A percentile compares a stretch with the other conserved stretches of the same genome.
phyloP scores from a whole-genome alignment of 2,113 vertebrate species.

The Ranitomeya variabilis region DNA sequence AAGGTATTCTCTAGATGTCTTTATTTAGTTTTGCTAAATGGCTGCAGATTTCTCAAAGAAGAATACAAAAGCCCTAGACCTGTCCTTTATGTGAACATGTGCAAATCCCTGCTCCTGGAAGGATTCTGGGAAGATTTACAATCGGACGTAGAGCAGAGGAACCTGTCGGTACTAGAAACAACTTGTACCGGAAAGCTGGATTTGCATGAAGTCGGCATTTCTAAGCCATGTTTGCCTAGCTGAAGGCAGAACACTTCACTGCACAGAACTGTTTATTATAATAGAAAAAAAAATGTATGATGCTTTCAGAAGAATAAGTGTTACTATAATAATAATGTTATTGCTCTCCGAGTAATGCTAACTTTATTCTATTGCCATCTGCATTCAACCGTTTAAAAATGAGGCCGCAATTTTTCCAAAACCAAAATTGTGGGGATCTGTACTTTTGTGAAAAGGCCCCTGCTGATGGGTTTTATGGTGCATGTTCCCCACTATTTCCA shows the following conservation, averaged over 20 bases:
- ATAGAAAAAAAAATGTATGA: too few relatives aligned
- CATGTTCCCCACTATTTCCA: too few relatives aligned
- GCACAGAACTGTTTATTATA: not conserved
- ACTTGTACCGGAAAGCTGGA: slow-evolving; percentile 13
- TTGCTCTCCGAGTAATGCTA: not conserved
- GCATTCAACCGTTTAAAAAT: too few relatives aligned
- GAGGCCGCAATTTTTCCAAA: not conserved
- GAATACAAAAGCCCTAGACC: not conserved
- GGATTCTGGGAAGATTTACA: slow-evolving; percentile 3
- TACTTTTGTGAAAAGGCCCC: not conserved
- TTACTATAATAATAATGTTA: not conserved
- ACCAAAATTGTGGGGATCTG: not conserved
- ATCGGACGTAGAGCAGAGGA: slow-evolving; percentile 10
- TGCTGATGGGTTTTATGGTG: too few relatives aligned
- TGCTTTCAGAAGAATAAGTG: too few relatives aligned
- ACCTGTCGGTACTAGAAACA: slow-evolving; percentile 3
- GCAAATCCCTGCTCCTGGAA: slow-evolving; percentile 3
- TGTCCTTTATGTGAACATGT: not conserved
- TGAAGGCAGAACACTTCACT: not conserved
- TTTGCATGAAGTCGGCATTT: slow-evolving; percentile 3
- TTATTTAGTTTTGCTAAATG: not conserved
- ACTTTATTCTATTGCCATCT: not conserved
- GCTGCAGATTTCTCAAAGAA: not conserved
- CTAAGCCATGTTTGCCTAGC: not conserved
- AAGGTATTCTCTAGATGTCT: not conserved